phyloP scores from a whole-genome alignment of 2,113 vertebrate genomes.

The Petromus typicus region DNA sequence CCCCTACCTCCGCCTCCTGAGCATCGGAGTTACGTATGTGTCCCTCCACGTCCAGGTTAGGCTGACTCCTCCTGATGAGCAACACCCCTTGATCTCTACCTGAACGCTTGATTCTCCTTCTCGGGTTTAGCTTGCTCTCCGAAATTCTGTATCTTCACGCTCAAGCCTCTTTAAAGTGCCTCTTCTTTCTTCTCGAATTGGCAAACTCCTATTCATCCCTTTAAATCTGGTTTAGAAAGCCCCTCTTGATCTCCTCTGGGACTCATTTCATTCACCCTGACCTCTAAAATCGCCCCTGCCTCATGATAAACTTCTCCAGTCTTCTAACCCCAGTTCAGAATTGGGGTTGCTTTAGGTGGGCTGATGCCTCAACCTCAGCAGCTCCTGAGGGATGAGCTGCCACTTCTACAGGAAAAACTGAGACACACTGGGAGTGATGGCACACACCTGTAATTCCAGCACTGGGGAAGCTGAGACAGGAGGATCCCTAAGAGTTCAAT shows the following conservation, averaged over 20 bases:
- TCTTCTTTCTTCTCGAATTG: constrained; percentile 3
- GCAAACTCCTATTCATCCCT: constrained; percentile 64
- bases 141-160: background rate
- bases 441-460: background rate
- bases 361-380: background rate
- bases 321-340: constrained; percentile 20
- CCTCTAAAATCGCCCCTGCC: background rate
- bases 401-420: background rate
- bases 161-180: background rate
- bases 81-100: background rate
- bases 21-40: background rate
- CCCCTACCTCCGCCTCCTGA: background rate
- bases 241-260: background rate
- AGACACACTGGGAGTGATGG: background rate
- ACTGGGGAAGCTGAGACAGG: background rate
- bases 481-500: background rate
- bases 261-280: background rate
- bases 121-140: background rate
- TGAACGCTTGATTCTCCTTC: background rate
- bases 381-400: background rate
- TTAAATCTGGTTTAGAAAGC: constrained; percentile 43
- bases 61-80: background rate
- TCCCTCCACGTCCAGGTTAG: background rate
- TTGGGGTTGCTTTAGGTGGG: background rate
- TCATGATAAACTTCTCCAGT: background rate